Conservation (phyloP, 2,888 invertebrate genomes). For the Drymonia ruficornis region DNA sequence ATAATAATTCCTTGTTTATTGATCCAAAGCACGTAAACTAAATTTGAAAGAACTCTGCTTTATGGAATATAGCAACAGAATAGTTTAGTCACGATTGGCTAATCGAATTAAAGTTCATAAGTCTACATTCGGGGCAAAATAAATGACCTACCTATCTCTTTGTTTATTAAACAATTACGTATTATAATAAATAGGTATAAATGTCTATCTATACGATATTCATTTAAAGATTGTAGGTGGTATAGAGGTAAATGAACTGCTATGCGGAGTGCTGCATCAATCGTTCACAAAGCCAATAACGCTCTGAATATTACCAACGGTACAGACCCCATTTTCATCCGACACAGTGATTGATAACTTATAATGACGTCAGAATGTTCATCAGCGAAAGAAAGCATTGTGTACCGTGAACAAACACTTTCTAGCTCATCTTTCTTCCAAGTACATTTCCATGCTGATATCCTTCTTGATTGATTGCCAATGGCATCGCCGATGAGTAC, state of each 20-base stretch:
- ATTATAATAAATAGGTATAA: background rate
- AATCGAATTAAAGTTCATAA: no score
- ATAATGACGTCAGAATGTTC: conserved; percentile 32
- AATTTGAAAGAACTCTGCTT: no score
- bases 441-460: conserved; percentile 48
- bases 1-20: no score
- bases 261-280: conserved; percentile 1
- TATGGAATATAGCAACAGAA: no score
- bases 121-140: no score
- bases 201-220: background rate
- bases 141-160: no score
- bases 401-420: conserved; percentile 28
- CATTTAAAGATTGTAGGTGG: background rate
- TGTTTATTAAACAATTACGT: no score
- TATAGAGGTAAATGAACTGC: conserved; percentile 1
- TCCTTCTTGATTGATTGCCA: conserved; percentile 60
- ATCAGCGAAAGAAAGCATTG: conserved; percentile 43
- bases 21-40: no score
- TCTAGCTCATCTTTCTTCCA: conserved; percentile 43
- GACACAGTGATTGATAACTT: conserved; percentile 35
- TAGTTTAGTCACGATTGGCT: no score
- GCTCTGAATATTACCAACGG: conserved; percentile 17
- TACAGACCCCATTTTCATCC: conserved; percentile 14
- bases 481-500: conserved; percentile 35
- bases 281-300: conserved; percentile 1